phyloP scores from a whole-genome alignment of 2,888 invertebrate genomes.

The Drepana falcataria region DNA sequence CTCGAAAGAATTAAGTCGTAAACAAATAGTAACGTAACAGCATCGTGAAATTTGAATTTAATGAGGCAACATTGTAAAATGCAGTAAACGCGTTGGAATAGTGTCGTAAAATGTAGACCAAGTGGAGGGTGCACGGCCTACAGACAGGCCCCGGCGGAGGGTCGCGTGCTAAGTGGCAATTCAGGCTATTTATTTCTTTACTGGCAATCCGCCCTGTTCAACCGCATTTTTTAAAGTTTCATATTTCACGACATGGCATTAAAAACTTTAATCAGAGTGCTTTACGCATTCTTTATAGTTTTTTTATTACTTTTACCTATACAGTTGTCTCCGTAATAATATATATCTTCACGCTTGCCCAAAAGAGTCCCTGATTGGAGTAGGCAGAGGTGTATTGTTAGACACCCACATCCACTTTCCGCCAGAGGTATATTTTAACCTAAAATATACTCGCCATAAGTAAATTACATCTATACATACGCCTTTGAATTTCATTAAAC shows the following conservation, averaged over 20 bases:
- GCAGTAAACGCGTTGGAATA: background rate
- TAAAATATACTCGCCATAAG: no score
- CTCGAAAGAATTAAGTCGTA: no score
- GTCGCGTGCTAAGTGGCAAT: background rate
- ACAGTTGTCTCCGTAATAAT: no score
- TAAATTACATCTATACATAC: no score
- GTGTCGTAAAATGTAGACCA: background rate
- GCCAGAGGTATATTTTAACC: no score
- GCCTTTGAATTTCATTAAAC: no score
- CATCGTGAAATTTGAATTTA: background rate
- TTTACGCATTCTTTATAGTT: no score
- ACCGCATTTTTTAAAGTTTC: background rate
- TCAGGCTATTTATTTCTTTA: background rate
- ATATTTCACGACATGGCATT: background rate
- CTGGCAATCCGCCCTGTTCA: background rate
- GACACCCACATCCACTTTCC: no score
- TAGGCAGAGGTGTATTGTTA: no score
- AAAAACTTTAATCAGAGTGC: background rate
- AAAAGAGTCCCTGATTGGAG: no score
- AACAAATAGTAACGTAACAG: background rate
- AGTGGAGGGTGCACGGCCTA: background rate
- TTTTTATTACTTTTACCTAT: no score
- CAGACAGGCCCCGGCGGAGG: background rate
- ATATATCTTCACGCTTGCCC: no score
- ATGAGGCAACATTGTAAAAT: background rate